Conservation (phyloP, 2,113 vertebrate genomes). For the Corvus moneduloides region DNA sequence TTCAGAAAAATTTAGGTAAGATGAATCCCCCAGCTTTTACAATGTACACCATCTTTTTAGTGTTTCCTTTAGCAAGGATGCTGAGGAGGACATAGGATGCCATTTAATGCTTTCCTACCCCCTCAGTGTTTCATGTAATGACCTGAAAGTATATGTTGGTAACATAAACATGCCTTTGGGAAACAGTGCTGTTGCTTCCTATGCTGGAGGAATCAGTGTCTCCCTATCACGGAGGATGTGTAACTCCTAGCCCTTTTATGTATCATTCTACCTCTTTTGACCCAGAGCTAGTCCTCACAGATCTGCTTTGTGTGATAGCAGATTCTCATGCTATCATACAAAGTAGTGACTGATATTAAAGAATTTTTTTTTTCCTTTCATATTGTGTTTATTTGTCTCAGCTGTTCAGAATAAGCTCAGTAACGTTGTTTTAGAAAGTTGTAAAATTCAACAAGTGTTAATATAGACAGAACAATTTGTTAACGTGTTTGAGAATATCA, state of each 20-base stretch:
- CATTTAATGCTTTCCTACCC: neutral
- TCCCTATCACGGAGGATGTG: neutral
- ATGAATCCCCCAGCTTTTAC: neutral
- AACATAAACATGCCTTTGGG: neutral
- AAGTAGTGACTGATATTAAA: neutral
- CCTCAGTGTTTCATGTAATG: neutral
- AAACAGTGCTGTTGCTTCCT: neutral
- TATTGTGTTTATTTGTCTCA: neutral
- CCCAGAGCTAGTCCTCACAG: neutral
- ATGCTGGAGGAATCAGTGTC: neutral
- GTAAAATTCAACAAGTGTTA: neutral
- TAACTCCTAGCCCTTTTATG: neutral
- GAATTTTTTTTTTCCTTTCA: neutral
- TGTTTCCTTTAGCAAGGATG: neutral
- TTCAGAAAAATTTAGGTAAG: neutral
- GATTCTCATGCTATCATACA: neutral
- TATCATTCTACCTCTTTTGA: neutral
- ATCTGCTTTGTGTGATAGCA: neutral
- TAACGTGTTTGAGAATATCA: neutral
- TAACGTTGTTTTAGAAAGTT: neutral
- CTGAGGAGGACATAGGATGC: rapidly evolving
- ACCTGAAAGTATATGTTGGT: neutral
- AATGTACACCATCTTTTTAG: neutral
- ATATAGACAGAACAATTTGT: neutral
- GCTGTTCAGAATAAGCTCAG: neutral